Conservation (phyloP, 2,113 vertebrate species). For the Pachypanchax playfairii region DNA sequence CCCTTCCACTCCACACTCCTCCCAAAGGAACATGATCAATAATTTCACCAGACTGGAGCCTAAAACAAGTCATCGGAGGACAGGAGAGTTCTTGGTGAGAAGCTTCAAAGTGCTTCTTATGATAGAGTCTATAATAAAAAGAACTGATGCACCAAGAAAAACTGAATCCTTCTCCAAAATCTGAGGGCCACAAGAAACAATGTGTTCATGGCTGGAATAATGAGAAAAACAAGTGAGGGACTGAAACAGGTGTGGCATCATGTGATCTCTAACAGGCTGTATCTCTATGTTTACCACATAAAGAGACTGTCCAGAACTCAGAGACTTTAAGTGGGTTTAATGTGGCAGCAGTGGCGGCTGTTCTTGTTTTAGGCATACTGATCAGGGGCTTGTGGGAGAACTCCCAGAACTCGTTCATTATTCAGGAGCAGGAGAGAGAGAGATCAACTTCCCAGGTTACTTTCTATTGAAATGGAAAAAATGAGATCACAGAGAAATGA, state of each 20-base stretch:
- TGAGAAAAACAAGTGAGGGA: no score
- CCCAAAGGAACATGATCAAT: constrained; percentile 51
- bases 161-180: neutral
- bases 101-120: constrained; percentile 55
- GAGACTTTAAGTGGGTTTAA: constrained; percentile 22
- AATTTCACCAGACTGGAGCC: constrained; percentile 52
- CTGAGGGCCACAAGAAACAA: constrained; percentile 1
- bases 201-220: neutral
- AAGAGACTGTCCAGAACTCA: neutral
- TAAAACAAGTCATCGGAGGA: constrained; percentile 26
- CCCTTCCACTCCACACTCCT: constrained; percentile 26
- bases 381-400: constrained; percentile 56
- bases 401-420: constrained; percentile 62
- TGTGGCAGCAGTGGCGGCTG: constrained; percentile 32
- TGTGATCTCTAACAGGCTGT: neutral
- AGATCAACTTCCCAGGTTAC: constrained; percentile 54
- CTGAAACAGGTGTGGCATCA: neutral
- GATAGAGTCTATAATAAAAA: constrained; percentile 29
- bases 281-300: neutral
- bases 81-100: constrained; percentile 23
- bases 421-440: constrained; percentile 57
- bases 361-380: constrained; percentile 51
- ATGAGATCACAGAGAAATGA: neutral
- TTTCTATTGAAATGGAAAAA: constrained; percentile 32
- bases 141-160: constrained; percentile 5